Base-by-base conservation (phyloP, 2,113 vertebrate genomes). In the Urocynchramus pylzowi region DNA sequence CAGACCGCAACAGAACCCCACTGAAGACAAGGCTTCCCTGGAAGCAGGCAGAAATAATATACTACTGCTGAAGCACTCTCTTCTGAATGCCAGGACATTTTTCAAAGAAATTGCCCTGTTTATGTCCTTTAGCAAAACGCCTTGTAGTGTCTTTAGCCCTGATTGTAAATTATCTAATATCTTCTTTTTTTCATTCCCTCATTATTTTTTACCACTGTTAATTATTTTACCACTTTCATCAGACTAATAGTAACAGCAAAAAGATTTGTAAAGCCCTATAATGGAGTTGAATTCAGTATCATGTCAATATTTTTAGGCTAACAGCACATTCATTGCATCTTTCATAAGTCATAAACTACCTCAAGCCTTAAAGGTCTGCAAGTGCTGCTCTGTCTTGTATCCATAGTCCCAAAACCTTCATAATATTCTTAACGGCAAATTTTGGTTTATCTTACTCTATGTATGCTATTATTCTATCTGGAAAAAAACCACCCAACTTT, bases 401-500 rank as follows among this genome's bases (percentile, higher is more conserved):
- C 28, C 35, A 12, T n/a, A 7, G 27, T 67, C 11, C 39, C 14
- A n/a, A 35, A 41, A 53, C 13, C 10, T 79, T 68, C 30, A 37
- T n/a, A 42, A 59, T 20, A 39, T 42, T 45, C 3, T 57, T 75
- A 82, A 53, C 12, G 6, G 4, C 6, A 59, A 65, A 37, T 65
- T 85, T 90, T 83, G 9, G 13, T 16, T 77, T 24, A 20, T 70
- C 8, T 52, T 69, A 21, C 9, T 31, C 28, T 22, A 7, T 18
- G 6, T 23, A 16, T 50, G 2, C 47, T 50, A 73, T 33, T 31
- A 61, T 42, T 3, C 8, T 33, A 16, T 28, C 39, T 37, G 28
- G 7, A 9, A 24, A 82, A 52, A 65, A 61, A 19, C 27, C 0
- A 0, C 2, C 2, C 14, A 64, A 14, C 2, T 53, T 69, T 33